Evolutionary conservation across 2,888 invertebrate species (phyloP), one percentile per base, ranked within the genome.

Genomic region (Lithophane socia): DNA sequence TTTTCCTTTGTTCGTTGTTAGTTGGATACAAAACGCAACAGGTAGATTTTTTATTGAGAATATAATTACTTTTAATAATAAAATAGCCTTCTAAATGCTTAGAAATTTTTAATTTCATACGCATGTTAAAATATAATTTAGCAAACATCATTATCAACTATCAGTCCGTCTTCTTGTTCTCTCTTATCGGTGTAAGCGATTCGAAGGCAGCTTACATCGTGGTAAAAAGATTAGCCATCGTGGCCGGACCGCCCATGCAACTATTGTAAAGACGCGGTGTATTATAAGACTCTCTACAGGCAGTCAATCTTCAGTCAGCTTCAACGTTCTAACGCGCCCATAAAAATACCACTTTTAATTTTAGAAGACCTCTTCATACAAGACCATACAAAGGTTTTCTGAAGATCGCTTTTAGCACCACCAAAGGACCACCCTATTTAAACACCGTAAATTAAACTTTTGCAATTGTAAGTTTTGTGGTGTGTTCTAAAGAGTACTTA

Each of bases 21-120:
- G 63, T 24, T 67, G 12, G 7, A 68, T 60, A 65, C 29, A 37
- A 79, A 64, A 73, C 56, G 66, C 87, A 80, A 83, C 68, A 68
- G 24, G 64, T 72, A 54, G 18, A 68, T 68, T 73, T 73, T 52
- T 56, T 47, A 76, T 77, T 69, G 44, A 68, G n/a, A 77, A 77
- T 75, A 56, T 77, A 75, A 79, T 79, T 61, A 71, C 56, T 60
- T 49, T 69, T 29, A 24, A 64, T 52, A 52, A 71, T 60, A 29
- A 60, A 76, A 73, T 47, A 37, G 3, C 13, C 21, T 24, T 54
- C 52, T 67, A 18, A 44, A 21, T 61, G 47, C 58, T 3, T 24
- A 24, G 18, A 58, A 54, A 61, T 72, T 70, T 60, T 65, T 73
- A 52, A 63, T 70, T 37, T 37, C 54, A 49, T 21, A 73, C 13